Evolutionary conservation across 2,113 vertebrate species (phyloP).

Genomic region (Bujurquina vittata): DNA sequence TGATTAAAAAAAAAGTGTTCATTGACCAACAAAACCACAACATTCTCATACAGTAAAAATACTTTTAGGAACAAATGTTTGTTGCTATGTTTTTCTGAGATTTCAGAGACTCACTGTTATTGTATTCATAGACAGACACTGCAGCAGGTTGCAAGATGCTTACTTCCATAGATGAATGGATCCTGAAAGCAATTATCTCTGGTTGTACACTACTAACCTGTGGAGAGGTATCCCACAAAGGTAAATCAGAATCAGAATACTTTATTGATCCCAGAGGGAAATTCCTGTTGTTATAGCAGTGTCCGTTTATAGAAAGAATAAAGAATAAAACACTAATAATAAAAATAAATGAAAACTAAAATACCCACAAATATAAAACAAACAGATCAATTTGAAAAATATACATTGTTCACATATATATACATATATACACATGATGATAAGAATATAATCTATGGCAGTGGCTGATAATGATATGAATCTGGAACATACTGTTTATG

Average conservation of each 20-base stretch:
- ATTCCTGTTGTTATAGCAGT: too few relatives aligned
- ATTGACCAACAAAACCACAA: not conserved
- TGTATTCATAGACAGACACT: constrained; percentile 84
- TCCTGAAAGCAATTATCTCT: constrained; percentile 72
- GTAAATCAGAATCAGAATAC: not conserved
- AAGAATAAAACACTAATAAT: too few relatives aligned
- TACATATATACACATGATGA: too few relatives aligned
- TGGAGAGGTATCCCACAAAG: not conserved
- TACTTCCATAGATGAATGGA: constrained; percentile 72
- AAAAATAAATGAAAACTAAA: too few relatives aligned
- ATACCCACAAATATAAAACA: too few relatives aligned
- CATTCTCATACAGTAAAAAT: not conserved
- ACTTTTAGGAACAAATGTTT: not conserved
- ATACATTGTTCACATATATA: too few relatives aligned
- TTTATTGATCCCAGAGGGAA: too few relatives aligned
- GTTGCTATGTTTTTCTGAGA: not conserved
- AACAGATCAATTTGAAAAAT: too few relatives aligned
- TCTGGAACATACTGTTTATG: too few relatives aligned
- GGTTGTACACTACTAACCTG: constrained; percentile 53
- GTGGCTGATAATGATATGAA: too few relatives aligned
- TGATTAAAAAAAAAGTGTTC: not conserved
- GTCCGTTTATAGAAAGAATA: too few relatives aligned
- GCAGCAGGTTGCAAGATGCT: constrained; percentile 79
- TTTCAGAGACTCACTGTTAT: constrained; percentile 52
- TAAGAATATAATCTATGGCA: too few relatives aligned